Base-by-base conservation (phyloP, 2,797 vertebrate genomes). In the Enteromius anoplus region DNA sequence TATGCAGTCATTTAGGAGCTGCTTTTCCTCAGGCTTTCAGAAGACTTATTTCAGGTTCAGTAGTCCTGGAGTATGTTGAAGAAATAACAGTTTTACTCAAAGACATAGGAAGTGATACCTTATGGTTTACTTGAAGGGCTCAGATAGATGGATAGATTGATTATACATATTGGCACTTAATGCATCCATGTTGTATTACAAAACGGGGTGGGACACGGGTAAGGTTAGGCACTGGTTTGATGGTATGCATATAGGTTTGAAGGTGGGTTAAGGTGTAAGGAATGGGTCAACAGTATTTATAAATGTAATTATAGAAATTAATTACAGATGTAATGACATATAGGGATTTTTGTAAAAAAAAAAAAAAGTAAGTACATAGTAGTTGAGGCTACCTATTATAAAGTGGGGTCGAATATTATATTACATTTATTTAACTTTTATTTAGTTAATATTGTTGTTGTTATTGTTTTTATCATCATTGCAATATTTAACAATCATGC, bases 21-120 rank as follows among this genome's bases (percentile, higher is more conserved):
- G 49, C 29, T 75, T 55, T 55, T 23, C 21, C 53, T 55, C 26
- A 73, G 71, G 15, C 49, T 75, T 55, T 55, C 32, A 55, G 49
- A 55, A 55, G 5, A 4, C 3, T 23, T 37, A 4, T 55, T 37
- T 75, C 32, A 37, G 29, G 7, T 55, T 75, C 71, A 55, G 49
- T 75, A 6, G 19, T 75, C 19, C 49, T 73, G 47, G 29, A 75
- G 12, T 17, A 17, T 40, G 34, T 12, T 75, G 34, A 42, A 14
- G n/a, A 19, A 10, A 3, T 8, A 53, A 34, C 17, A 14, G 71
- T 19, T 53, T 14, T 21, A 5, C 4, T 34, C 29, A 12, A 32
- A 23, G 45, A 11, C 12, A 23, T 58, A 23, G n/a, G 23, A 23
- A 37, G 32, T 65, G 32, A 65, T 65, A 37, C 32, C 34, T 21